Conservation (phyloP, 2,797 vertebrate species). For the Girardinus metallicus region DNA sequence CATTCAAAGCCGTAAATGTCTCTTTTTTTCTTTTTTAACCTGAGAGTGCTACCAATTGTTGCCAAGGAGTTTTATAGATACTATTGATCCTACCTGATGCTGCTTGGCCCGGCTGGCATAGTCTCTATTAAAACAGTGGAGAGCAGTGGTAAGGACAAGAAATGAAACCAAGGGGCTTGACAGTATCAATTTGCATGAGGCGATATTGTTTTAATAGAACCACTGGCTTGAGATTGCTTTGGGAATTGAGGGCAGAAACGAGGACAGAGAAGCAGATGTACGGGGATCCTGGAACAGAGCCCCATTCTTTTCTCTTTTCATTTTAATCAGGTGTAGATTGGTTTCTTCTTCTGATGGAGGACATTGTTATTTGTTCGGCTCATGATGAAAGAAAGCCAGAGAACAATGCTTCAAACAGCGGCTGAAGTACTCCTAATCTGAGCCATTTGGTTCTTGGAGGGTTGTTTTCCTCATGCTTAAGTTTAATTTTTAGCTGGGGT, state of each 20-base stretch:
- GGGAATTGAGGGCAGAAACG: conserved; percentile 70
- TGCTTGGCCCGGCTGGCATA: conserved; percentile 38
- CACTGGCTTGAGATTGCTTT: conserved; percentile 74
- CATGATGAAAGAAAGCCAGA: conserved; percentile 40
- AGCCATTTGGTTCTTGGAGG: conserved; percentile 17
- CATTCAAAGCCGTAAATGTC: conserved; percentile 40
- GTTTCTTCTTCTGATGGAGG: conserved; percentile 52
- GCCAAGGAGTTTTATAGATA: conserved; percentile 70
- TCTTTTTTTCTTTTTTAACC: conserved; percentile 55
- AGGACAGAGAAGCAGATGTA: conserved; percentile 61
- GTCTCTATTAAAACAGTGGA: conserved; percentile 55
- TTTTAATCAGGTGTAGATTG: conserved; percentile 49
- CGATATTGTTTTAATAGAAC: conserved; percentile 76
- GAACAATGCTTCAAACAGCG: conserved; percentile 35
- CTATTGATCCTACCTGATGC: conserved; percentile 60
- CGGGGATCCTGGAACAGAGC: conserved; percentile 51
- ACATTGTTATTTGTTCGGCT: conserved; percentile 58
- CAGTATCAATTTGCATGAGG: conserved; percentile 77
- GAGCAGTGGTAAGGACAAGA: conserved; percentile 47
- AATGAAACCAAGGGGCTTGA: conserved; percentile 69
- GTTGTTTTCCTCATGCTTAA: not conserved
- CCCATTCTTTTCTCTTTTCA: conserved; percentile 34
- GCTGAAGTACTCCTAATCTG: conserved; percentile 18
- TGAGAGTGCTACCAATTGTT: conserved; percentile 47
- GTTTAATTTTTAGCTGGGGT: not conserved